Evolutionary conservation across 2,888 invertebrate species (phyloP).

Genomic region (Nephrotoma flavescens): DNA sequence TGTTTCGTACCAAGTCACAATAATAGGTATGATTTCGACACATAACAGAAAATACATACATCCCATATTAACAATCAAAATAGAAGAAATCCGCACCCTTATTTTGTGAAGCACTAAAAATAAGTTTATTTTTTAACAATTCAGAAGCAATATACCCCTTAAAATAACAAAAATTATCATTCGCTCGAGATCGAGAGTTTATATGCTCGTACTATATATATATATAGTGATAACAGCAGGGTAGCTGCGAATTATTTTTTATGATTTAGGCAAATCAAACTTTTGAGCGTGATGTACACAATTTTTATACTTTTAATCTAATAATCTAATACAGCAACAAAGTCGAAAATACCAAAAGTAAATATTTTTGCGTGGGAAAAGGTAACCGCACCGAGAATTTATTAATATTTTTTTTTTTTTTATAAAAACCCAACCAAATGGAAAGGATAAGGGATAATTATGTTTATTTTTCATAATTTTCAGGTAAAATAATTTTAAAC

Average conservation of each 20-base stretch:
- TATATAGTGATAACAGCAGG: background rate
- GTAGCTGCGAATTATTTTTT: background rate
- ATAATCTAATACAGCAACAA: background rate
- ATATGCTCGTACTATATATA: no score
- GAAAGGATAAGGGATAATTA: background rate
- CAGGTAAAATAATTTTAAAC: background rate
- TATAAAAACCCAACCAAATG: background rate
- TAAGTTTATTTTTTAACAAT: background rate
- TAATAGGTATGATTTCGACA: background rate
- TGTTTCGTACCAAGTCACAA: background rate
- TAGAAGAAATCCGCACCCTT: background rate
- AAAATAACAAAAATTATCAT: background rate
- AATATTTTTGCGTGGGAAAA: background rate
- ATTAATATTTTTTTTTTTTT: background rate
- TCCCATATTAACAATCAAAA: background rate
- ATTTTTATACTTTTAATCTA: background rate
- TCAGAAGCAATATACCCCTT: background rate
- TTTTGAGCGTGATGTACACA: background rate
- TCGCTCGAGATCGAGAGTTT: background rate
- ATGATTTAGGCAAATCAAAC: background rate
- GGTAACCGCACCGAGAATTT: background rate
- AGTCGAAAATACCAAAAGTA: background rate
- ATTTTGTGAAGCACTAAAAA: background rate
- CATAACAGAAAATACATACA: background rate
- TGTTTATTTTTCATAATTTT: background rate